Conservation (phyloP, 2,888 invertebrate genomes). For the Idaea straminata region DNA sequence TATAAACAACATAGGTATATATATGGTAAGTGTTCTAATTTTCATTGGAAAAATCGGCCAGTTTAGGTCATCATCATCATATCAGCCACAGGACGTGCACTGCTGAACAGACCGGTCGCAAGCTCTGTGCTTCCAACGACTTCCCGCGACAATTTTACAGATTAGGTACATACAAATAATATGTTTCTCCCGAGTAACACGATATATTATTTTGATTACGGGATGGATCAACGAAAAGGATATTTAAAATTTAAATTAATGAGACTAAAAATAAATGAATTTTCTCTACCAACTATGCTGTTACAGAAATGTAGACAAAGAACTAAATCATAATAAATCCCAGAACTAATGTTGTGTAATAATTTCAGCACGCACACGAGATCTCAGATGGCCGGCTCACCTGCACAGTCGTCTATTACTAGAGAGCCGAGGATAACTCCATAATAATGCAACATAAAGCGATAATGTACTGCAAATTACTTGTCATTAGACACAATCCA, state of each 20-base stretch:
- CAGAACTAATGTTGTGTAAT: conserved; percentile 2
- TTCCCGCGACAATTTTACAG: too few species aligned
- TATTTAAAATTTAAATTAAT: not conserved
- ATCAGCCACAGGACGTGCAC: too few species aligned
- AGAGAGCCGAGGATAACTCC: conserved; percentile 68
- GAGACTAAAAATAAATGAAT: not conserved
- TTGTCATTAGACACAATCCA: conserved; percentile 60
- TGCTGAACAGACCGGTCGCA: too few species aligned
- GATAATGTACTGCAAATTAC: conserved; percentile 72
- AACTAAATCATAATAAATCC: conserved; percentile 1
- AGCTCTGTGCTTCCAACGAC: too few species aligned
- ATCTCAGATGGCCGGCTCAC: conserved; percentile 59
- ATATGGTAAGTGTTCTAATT: too few species aligned
- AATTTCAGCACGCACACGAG: conserved; percentile 4
- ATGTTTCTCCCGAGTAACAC: too few species aligned
- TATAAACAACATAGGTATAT: too few species aligned
- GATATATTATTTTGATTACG: too few species aligned
- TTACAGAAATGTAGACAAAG: not conserved
- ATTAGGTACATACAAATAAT: too few species aligned
- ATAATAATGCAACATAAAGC: conserved; percentile 60
- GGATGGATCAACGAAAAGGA: not conserved
- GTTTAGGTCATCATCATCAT: too few species aligned
- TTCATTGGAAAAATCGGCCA: too few species aligned
- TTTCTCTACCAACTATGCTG: not conserved
- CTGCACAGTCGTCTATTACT: conserved; percentile 61